Conservation (phyloP, 2,888 invertebrate species). For the Cyaniris semiargus region DNA sequence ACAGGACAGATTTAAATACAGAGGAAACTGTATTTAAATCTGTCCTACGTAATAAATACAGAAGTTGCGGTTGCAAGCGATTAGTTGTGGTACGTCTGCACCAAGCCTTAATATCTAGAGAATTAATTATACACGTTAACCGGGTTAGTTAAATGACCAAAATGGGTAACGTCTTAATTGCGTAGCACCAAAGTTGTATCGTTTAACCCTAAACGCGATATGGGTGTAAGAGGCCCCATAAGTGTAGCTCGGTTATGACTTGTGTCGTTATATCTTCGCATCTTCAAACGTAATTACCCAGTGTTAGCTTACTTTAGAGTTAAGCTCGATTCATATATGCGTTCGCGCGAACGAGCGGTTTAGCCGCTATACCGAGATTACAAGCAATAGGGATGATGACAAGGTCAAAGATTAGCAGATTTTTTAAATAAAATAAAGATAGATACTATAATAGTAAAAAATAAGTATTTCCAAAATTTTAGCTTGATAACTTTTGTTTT, state of each 20-base stretch:
- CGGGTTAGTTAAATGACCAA: slow-evolving; percentile 27
- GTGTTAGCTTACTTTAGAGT: neutral
- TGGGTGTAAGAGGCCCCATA: neutral
- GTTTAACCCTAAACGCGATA: slow-evolving; percentile 18
- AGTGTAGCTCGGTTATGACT: slow-evolving; percentile 1
- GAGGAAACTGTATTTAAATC: too few species aligned
- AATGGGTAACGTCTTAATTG: slow-evolving; percentile 30
- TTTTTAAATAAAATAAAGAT: too few species aligned
- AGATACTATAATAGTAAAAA: too few species aligned
- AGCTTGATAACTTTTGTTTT: too few species aligned
- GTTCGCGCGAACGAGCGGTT: too few species aligned
- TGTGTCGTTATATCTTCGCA: neutral
- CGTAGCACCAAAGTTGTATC: slow-evolving; percentile 14
- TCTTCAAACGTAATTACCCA: neutral
- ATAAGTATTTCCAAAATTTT: too few species aligned
- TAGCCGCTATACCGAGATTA: too few species aligned
- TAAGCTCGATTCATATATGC: neutral
- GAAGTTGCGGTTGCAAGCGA: neutral
- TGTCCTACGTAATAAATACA: neutral
- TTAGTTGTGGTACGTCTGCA: slow-evolving; percentile 16
- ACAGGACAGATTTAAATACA: too few species aligned
- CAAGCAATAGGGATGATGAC: too few species aligned
- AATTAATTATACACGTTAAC: slow-evolving; percentile 24
- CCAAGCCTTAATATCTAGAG: slow-evolving; percentile 31
- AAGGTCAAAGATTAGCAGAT: too few species aligned